Evolutionary conservation across 2,888 invertebrate genomes (phyloP).

Genomic region (Pecten maximus): DNA sequence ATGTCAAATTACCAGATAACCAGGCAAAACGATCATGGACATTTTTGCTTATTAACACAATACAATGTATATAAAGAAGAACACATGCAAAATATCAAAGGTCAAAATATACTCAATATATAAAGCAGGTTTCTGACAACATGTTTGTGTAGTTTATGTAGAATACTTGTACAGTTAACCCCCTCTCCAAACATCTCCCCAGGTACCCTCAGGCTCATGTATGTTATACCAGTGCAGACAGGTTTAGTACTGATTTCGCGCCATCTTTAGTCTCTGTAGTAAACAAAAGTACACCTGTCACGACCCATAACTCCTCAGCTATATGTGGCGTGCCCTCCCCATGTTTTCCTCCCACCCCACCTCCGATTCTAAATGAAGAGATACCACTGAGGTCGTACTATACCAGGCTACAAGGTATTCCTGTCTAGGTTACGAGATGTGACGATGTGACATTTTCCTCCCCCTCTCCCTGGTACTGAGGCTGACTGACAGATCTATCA

Average conservation of each 20-base stretch:
- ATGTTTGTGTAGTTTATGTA: neutral
- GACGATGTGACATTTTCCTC: neutral
- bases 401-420: neutral
- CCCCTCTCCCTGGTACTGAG: neutral
- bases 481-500: constrained; percentile 24
- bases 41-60: too few relatives aligned
- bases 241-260: neutral
- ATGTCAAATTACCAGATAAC: too few relatives aligned
- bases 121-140: neutral
- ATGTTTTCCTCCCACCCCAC: neutral
- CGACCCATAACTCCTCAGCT: neutral
- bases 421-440: neutral
- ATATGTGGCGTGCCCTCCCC: neutral
- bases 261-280: neutral
- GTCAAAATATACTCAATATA: too few relatives aligned
- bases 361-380: neutral
- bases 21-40: too few relatives aligned
- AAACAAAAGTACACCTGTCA: constrained; percentile 35
- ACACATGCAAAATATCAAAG: neutral
- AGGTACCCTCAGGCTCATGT: neutral
- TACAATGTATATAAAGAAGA: too few relatives aligned
- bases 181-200: neutral
- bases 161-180: neutral
- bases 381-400: neutral
- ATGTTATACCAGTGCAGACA: neutral